phyloP scores from a whole-genome alignment of 2,113 vertebrate species.

The Aegotheles bennettii region DNA sequence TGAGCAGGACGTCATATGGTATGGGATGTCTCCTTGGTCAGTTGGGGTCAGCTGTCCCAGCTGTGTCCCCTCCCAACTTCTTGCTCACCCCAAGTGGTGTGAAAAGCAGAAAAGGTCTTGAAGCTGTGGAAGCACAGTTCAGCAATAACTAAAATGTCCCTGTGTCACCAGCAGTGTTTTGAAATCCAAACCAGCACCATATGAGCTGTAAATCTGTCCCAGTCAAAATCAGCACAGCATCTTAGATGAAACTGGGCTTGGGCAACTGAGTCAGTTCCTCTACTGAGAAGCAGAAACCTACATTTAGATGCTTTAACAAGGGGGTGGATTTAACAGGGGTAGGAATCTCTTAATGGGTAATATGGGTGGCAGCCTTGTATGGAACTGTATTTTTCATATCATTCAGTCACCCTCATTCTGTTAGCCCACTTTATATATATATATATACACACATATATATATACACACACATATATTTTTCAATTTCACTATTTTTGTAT shows the following conservation, averaged over 20 bases:
- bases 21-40: no score
- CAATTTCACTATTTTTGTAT: not conserved
- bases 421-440: not conserved
- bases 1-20: no score
- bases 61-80: not conserved
- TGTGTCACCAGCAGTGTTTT: not conserved
- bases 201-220: not conserved
- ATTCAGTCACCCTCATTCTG: not conserved
- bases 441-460: no score
- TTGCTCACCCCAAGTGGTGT: not conserved
- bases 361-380: not conserved
- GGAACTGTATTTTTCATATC: not conserved
- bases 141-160: not conserved
- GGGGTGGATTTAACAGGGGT: not conserved
- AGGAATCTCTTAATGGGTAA: not conserved
- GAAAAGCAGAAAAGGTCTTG: not conserved
- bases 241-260: not conserved
- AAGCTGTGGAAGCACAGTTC: not conserved
- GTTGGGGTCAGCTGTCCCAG: no score
- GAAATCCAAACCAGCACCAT: not conserved
- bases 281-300: accelerated
- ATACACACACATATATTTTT: no score
- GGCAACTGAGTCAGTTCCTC: not conserved
- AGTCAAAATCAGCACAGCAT: not conserved
- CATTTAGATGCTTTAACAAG: not conserved